A percentile compares a stretch with the other conserved stretches of the same genome.
Conservation (phyloP, 2,888 invertebrate species). For the Cyrtodaria siliqua region DNA sequence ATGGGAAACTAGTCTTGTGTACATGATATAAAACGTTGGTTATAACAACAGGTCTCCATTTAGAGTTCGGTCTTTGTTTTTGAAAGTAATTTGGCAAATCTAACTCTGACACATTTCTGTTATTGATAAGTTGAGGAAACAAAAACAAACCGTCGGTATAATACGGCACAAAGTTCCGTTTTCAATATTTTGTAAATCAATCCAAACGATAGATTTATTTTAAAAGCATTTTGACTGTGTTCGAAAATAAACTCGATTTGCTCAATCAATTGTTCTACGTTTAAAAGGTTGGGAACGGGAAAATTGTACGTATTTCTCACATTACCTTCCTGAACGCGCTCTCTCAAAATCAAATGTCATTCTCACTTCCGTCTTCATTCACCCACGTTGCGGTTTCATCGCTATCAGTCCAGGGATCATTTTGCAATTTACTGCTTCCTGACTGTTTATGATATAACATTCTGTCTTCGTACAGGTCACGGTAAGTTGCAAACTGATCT, state of each 20-base stretch:
- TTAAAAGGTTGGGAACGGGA: slow-evolving; percentile 5
- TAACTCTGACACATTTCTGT: too few species aligned
- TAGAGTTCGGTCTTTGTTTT: too few species aligned
- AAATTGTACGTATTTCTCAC: slow-evolving; percentile 13
- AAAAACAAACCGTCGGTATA: too few species aligned
- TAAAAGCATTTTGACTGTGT: slow-evolving; percentile 1
- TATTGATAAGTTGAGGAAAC: too few species aligned
- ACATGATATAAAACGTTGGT: too few species aligned
- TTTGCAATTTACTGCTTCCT: slow-evolving; percentile 21
- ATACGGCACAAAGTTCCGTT: too few species aligned
- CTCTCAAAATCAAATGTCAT: slow-evolving; percentile 15
- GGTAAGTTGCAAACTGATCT: slow-evolving; percentile 2
- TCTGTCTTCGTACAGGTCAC: slow-evolving; percentile 9
- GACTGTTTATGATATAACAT: slow-evolving; percentile 9
- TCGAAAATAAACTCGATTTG: slow-evolving; percentile 14
- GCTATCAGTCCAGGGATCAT: slow-evolving; percentile 7
- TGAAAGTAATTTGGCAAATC: too few species aligned
- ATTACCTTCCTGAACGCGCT: slow-evolving; percentile 1
- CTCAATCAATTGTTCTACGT: slow-evolving; percentile 6
- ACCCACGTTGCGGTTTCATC: not conserved
- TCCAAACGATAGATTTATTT: slow-evolving; percentile 1
- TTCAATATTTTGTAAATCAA: not conserved
- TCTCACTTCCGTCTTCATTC: slow-evolving; percentile 14
- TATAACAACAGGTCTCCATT: too few species aligned
- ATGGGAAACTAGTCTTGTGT: too few species aligned